Percentiles rank a stretch among this genome's conserved stretches.
These are phyloP conservation scores for Florisuga fusca DNA, from an alignment of 2,797 vertebrate genomes.

Conservation along the genomic window DNA sequence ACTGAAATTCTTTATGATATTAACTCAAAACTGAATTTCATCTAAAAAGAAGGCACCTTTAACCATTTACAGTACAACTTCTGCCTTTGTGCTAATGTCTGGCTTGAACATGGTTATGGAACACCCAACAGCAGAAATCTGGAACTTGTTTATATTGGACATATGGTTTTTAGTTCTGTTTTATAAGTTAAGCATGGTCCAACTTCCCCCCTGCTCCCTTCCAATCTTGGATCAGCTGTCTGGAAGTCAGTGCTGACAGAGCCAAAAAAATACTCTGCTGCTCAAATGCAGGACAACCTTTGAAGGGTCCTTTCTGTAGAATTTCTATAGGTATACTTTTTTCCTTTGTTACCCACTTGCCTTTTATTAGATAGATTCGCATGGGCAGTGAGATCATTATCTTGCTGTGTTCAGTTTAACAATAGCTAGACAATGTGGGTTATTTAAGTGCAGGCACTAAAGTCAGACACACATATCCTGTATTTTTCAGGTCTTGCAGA, in stretches of 20 bases:
- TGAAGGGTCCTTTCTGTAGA: slow-evolving; percentile 32
- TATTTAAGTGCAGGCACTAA: slow-evolving; percentile 82
- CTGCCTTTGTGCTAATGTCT: slow-evolving; percentile 43
- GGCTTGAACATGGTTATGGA: slow-evolving; percentile 23
- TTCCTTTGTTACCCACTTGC: slow-evolving; percentile 48
- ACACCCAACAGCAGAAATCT: slow-evolving; percentile 41
- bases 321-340: slow-evolving; percentile 26
- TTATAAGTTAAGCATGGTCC: slow-evolving; percentile 66
- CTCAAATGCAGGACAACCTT: slow-evolving; percentile 41
- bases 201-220: neutral
- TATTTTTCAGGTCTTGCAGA: slow-evolving; percentile 78
- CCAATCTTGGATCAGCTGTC: slow-evolving; percentile 65
- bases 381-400: slow-evolving; percentile 74
- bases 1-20: neutral
- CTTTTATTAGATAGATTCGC: slow-evolving; percentile 57
- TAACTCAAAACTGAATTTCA: neutral
- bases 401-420: slow-evolving; percentile 76
- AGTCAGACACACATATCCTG: slow-evolving; percentile 83
- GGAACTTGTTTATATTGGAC: slow-evolving; percentile 48
- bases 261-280: slow-evolving; percentile 12
- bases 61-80: neutral
- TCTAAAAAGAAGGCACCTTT: neutral
- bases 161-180: slow-evolving; percentile 66
- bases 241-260: slow-evolving; percentile 45
- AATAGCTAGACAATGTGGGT: slow-evolving; percentile 83